Base-by-base conservation (phyloP, 1,140 invertebrate genomes). In the Pantala flavescens region DNA sequence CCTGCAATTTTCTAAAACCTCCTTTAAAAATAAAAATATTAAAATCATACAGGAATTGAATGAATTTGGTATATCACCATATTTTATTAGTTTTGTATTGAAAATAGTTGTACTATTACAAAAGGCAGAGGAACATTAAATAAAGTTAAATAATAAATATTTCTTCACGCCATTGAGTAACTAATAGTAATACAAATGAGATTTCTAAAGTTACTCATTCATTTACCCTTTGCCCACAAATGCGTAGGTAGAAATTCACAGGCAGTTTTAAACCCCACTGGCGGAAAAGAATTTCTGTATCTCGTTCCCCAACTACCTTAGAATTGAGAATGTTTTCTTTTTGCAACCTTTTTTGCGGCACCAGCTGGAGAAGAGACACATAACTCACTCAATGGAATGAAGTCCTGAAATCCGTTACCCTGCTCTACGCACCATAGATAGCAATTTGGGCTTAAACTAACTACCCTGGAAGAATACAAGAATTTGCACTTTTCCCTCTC, bases 371-470 rank as follows among this genome's bases (percentile, higher is more conserved):
- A 63, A 1, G 49, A 63, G 16, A 63, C 49, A 12, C 3, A 12
- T 21, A 63, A 12, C 12, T 63, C 49, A 21, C 49, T 63, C 49
- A 63, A 21, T 16, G 49, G 49, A 63, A 63, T 63, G 12, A 63
- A 63, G 49, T 63, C 49, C 49, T 63, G 49, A 1, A 63, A 12
- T 12, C n/a, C 71, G n/a, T 24, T 19, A 16, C n/a, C 36, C n/a
- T 72, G 71, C 71, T 74, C 74, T 12, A 74, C 74, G 24, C 55
- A 79, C 84, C 84, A 85, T 1, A 85, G 81, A 71, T 86, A 84
- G 75, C 76, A 80, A 73, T 79, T 81, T 0, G 81, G 82, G 71
- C 79, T 79, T 74, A 77, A 79, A 3, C 78, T 80, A 0, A 79
- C 80, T 7, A 79, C 79, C 9, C 80, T 77, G 3, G 80, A 78